Percentiles rank a stretch among this genome's conserved stretches.
phyloP scores from a whole-genome alignment of 2,797 vertebrate genomes.

The Otolemur crassicaudatus region DNA sequence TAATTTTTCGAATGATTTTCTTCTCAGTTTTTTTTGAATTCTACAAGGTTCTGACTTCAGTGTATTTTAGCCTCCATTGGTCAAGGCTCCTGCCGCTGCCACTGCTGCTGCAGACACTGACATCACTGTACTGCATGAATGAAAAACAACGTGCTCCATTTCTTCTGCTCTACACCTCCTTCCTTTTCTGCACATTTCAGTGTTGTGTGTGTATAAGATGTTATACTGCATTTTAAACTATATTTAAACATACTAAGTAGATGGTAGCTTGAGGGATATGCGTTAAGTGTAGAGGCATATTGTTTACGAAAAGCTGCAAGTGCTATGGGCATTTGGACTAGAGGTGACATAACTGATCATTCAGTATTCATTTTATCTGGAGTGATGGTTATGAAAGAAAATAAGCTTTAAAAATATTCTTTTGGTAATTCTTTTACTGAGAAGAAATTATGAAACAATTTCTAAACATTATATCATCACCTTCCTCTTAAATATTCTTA shows the following conservation, averaged over 20 bases:
- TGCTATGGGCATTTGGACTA: conserved; percentile 50
- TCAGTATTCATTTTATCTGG: conserved; percentile 40
- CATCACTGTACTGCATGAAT: conserved; percentile 86
- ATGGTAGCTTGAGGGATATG: conserved; percentile 17
- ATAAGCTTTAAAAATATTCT: conserved; percentile 52
- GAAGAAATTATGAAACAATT: conserved; percentile 58
- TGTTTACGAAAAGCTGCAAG: conserved; percentile 71
- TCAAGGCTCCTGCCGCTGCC: conserved; percentile 80
- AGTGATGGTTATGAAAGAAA: conserved; percentile 47
- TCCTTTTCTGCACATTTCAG: conserved; percentile 46
- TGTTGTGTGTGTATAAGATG: conserved; percentile 32
- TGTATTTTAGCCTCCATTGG: conserved; percentile 79
- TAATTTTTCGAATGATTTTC: conserved; percentile 55
- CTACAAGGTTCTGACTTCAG: conserved; percentile 66
- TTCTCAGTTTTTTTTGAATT: conserved; percentile 70
- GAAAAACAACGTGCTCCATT: conserved; percentile 79
- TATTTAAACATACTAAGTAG: conserved; percentile 54
- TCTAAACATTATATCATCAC: conserved; percentile 53
- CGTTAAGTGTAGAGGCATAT: conserved; percentile 50
- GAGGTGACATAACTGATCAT: conserved; percentile 64
- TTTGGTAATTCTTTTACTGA: conserved; percentile 53
- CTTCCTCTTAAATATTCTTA: conserved; percentile 58
- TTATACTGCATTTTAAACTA: conserved; percentile 50
- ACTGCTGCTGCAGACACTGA: conserved; percentile 85
- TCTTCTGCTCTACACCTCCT: conserved; percentile 70